A percentile compares a stretch with the other conserved stretches of the same genome.
Conservation (phyloP, 2,797 vertebrate genomes). For the Megaceryle alcyon region DNA sequence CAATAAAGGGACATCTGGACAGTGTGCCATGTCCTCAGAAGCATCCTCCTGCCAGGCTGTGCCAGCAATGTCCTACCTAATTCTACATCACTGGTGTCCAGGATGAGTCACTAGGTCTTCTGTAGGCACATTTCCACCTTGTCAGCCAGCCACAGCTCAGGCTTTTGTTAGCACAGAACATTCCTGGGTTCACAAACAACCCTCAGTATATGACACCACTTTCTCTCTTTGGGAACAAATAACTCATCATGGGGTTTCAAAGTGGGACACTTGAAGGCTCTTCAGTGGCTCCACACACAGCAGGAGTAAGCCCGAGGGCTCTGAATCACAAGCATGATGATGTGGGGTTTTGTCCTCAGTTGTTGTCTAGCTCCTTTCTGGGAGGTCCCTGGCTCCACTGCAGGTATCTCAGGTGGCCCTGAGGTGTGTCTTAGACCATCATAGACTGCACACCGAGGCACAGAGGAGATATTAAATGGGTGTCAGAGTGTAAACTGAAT, state of each 20-base stretch:
- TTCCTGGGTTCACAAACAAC: background rate
- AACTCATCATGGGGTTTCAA: background rate
- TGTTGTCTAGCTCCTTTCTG: background rate
- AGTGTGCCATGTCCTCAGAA: background rate
- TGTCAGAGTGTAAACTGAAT: background rate
- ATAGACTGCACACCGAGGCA: background rate
- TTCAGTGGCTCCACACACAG: accelerated
- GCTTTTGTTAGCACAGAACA: background rate
- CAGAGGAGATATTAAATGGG: background rate
- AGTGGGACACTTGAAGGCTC: background rate
- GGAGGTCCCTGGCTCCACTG: background rate
- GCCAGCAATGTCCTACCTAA: background rate
- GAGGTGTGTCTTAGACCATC: background rate
- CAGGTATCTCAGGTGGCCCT: background rate
- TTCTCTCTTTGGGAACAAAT: background rate
- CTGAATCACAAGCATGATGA: background rate
- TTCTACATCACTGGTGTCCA: background rate
- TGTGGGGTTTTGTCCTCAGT: background rate
- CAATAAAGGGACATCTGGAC: background rate
- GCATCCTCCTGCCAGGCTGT: background rate
- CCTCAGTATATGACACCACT: background rate
- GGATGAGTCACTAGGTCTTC: background rate
- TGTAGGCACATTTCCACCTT: background rate
- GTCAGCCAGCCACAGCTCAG: background rate
- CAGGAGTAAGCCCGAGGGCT: accelerated